A percentile compares a stretch with the other conserved stretches of the same genome.
These are phyloP conservation scores for Nymphalis polychloros DNA, from an alignment of 2,888 invertebrate species.

Conservation along the genomic window DNA sequence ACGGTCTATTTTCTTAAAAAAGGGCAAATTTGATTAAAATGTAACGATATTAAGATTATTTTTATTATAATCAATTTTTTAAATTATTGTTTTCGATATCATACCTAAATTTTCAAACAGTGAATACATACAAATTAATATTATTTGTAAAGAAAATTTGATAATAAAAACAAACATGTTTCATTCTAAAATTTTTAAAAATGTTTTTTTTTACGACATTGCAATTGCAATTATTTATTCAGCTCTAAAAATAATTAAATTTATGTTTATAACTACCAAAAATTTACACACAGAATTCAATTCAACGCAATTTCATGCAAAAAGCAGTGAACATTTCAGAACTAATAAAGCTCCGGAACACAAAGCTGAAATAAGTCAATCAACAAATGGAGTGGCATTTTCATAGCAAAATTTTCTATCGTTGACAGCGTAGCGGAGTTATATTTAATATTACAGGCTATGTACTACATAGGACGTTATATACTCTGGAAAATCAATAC, in stretches of 20 bases:
- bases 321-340: constrained; percentile 28
- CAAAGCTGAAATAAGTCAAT: constrained; percentile 42
- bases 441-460: constrained; percentile 35
- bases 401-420: constrained; percentile 47
- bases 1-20: too few species aligned
- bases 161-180: too few species aligned
- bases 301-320: constrained; percentile 12
- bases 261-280: constrained; percentile 12
- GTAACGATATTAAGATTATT: too few species aligned
- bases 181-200: too few species aligned
- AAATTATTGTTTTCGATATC: too few species aligned
- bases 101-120: too few species aligned
- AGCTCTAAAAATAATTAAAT: not conserved
- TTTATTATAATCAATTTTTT: too few species aligned
- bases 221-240: too few species aligned
- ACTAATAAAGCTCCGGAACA: constrained; percentile 36
- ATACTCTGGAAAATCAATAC: constrained; percentile 54
- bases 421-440: constrained; percentile 41
- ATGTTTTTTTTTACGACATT: too few species aligned
- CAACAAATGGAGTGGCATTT: constrained; percentile 43
- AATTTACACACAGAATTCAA: constrained; percentile 8
- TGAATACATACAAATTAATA: too few species aligned
- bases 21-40: too few species aligned
- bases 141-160: too few species aligned
- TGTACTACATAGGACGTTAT: constrained; percentile 43